Evolutionary conservation across 2,888 invertebrate genomes (phyloP), one percentile per base, ranked within the genome.

Genomic region (Acleris emargana): DNA sequence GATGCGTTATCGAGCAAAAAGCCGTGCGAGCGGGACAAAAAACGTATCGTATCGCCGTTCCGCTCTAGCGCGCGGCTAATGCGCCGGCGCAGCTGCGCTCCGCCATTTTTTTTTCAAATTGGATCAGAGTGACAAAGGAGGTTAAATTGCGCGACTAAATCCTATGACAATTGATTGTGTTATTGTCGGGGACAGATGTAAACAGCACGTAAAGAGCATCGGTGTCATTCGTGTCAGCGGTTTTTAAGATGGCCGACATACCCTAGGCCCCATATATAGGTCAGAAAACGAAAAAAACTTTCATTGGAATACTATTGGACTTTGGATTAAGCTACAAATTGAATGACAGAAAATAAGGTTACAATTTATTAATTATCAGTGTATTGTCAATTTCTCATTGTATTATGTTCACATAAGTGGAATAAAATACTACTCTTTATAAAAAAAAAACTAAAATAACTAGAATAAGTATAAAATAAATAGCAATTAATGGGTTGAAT

Each of bases 101-200:
- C 85, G 84, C 87, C 87, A 89, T 90, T 90, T 91, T 90, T 89
- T 89, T 91, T 89, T 89, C 88, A 85, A 90, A 90, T 89, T 90
- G 89, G 89, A 90, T 90, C 88, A 87, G 78, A 81, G 84, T 80
- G 84, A 91, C 91, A 89, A 89, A 88, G 57, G 88, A 89, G 82
- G 88, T 89, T 88, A 88, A 92, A 92, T 91, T 91, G 92, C 82
- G 87, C 92, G 88, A 88, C 83, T 86, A 89, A 91, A 91, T 90
- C 91, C 90, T 84, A 81, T 87, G 82, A 88, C 88, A 87, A 88
- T 87, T 80, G 85, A 80, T 82, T 83, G 83, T 86, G 83, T 86
- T 83, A 81, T 78, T 75, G 78, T 76, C 84, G 81, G 76, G 75
- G 88, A 87, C 91, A 90, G 91, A 90, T 90, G 90, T 90, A 91